Evolutionary conservation across 2,113 vertebrate genomes (phyloP), one percentile per base, ranked within the genome.

Genomic region (Anoplopoma fimbria): DNA sequence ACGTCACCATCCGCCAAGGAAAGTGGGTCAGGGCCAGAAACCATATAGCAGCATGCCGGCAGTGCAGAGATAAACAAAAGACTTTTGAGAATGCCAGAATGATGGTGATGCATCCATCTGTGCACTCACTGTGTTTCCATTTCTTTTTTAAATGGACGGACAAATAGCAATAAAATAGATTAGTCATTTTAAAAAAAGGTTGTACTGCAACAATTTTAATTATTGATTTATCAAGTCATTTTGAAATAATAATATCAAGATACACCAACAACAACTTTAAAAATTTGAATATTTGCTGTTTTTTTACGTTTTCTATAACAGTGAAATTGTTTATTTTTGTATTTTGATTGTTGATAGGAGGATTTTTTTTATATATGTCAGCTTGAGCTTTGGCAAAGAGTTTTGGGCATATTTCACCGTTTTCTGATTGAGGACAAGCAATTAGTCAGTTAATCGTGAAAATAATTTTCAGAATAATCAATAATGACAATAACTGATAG

Each of bases 21-120:
- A 93, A 90, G 79, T 93, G 90, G 92, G 91, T 92, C 93, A 94
- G 87, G 53, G 89, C 88, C 88, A 89, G 89, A 86, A 88, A 85
- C 58, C 69, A 79, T 75, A 71, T 13, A 80, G 83, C 63, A 83
- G 83, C 34, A 6, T 57, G 42, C 51, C 0, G 42, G 38, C 78
- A 45, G 76, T 78, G 80, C 85, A 86, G 57, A 77, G 61, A 89
- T 13, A 40, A 85, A 86, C 81, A 91, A 82, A 87, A 84, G 82
- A 86, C 58, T 36, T 23, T 77, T 19, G 64, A 42, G 42, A 69
- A 42, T 31, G 75, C 34, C 67, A 87, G 31, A 42, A 61, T 10
- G 61, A 38, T 49, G 70, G 10, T 36, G 81, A 83, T 77, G 64
- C 55, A 84, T 73, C 76, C 67, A 86, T 87, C 78, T 75, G 78